Conservation (phyloP, 2,113 vertebrate genomes). For the Muntiacus muntjak region DNA sequence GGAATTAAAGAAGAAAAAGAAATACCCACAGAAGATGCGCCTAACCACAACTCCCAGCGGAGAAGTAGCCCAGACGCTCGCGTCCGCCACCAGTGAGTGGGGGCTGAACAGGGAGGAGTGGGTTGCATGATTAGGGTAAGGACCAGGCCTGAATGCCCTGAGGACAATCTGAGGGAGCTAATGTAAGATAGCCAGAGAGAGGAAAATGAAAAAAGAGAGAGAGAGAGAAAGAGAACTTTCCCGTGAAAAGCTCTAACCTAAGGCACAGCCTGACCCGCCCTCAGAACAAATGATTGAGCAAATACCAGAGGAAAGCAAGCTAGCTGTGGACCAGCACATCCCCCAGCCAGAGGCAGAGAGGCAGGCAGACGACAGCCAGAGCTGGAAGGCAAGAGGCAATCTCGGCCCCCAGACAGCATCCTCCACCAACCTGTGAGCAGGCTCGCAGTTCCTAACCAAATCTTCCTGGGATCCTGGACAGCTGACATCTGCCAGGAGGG, state of each 20-base stretch:
- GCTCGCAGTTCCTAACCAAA: neutral
- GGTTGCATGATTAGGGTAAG: neutral
- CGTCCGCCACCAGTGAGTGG: fast-evolving
- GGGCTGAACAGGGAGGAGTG: neutral
- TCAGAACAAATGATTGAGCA: neutral
- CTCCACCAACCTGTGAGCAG: neutral
- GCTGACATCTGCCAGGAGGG: neutral
- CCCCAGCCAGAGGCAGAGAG: fast-evolving
- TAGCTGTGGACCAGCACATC: neutral
- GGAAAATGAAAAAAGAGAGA: neutral
- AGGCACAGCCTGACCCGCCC: neutral
- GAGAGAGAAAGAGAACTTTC: neutral
- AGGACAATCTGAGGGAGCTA: neutral
- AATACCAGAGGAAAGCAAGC: neutral
- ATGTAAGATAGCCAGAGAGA: neutral
- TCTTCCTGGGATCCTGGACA: neutral
- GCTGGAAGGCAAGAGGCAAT: neutral
- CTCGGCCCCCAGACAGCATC: neutral
- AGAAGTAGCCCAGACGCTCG: neutral
- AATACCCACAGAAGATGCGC: neutral
- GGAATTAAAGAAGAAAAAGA: neutral
- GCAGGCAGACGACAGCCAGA: fast-evolving
- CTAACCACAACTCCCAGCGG: neutral
- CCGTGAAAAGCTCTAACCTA: neutral
- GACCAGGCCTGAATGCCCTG: neutral